phyloP scores from a whole-genome alignment of 2,888 invertebrate genomes.

The Nesidiocoris tenuis region DNA sequence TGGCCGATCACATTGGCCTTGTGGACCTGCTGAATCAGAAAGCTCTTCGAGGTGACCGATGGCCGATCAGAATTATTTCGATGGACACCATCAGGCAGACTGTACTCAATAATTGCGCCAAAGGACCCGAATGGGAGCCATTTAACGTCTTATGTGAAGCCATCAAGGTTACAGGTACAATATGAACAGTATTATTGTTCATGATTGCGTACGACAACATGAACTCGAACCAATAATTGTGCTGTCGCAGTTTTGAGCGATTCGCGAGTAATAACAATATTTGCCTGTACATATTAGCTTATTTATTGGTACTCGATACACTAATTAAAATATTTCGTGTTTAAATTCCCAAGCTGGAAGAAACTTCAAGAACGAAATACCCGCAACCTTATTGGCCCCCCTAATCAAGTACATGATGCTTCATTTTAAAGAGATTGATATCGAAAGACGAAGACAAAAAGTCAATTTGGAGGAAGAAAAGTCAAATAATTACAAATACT shows the following conservation, averaged over 20 bases:
- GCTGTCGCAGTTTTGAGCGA: too few relatives aligned
- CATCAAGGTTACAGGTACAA: slow-evolving; percentile 31
- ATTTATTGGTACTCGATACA: too few relatives aligned
- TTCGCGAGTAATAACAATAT: too few relatives aligned
- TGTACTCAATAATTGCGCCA: slow-evolving; percentile 35
- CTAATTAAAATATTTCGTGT: too few relatives aligned
- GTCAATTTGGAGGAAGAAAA: neutral
- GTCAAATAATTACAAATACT: neutral
- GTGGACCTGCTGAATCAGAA: slow-evolving; percentile 27
- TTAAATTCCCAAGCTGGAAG: too few relatives aligned
- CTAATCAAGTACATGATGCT: slow-evolving; percentile 39
- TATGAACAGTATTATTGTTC: too few relatives aligned
- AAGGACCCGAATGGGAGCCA: slow-evolving; percentile 29
- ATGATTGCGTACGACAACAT: too few relatives aligned
- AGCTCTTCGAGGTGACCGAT: slow-evolving; percentile 25
- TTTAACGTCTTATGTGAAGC: slow-evolving; percentile 32
- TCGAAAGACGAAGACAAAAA: slow-evolving; percentile 12
- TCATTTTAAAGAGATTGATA: slow-evolving; percentile 27
- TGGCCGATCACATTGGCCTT: slow-evolving; percentile 25
- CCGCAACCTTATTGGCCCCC: slow-evolving; percentile 26
- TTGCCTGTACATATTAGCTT: too few relatives aligned
- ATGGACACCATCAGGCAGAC: slow-evolving; percentile 35
- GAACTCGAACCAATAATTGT: too few relatives aligned
- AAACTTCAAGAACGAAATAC: slow-evolving; percentile 36
- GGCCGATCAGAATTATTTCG: slow-evolving; percentile 37